phyloP scores from a whole-genome alignment of 2,797 vertebrate species.

The Crypturellus tataupa region DNA sequence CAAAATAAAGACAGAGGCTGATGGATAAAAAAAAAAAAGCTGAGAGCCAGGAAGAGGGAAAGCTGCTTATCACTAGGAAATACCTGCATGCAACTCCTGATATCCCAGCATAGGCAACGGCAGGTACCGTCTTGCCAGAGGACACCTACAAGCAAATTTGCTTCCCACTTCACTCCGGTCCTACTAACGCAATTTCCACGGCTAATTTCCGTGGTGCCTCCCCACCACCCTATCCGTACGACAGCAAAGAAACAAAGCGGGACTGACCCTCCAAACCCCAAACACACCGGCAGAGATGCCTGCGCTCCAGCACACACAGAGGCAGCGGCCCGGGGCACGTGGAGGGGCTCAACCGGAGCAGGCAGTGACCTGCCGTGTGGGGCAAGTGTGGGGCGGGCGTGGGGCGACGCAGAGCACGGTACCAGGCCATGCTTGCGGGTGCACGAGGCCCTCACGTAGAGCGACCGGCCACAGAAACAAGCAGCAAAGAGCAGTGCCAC shows the following conservation, averaged over 20 bases:
- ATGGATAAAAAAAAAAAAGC: not conserved
- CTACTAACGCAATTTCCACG: constrained; percentile 21
- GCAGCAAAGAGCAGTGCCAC: too few species aligned
- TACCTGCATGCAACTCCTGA: not conserved
- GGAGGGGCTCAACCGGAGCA: too few species aligned
- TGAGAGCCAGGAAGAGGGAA: not conserved
- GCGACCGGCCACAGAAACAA: too few species aligned
- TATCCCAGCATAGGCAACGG: not conserved
- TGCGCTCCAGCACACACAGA: not conserved
- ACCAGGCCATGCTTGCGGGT: too few species aligned
- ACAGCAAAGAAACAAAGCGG: not conserved
- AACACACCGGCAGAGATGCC: not conserved
- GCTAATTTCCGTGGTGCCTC: not conserved
- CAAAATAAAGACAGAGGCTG: not conserved
- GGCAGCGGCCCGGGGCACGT: too few species aligned
- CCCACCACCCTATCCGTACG: not conserved
- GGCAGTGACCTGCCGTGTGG: too few species aligned
- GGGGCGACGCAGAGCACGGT: too few species aligned
- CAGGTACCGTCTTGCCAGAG: not conserved
- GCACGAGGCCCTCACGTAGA: too few species aligned
- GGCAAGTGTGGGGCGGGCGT: too few species aligned
- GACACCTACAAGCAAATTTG: not conserved
- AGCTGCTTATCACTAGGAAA: constrained; percentile 10
- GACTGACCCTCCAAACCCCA: not conserved
- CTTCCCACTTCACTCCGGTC: not conserved